Evolutionary conservation across 2,888 invertebrate genomes (phyloP).

Genomic region (Dendrolimus pini): DNA sequence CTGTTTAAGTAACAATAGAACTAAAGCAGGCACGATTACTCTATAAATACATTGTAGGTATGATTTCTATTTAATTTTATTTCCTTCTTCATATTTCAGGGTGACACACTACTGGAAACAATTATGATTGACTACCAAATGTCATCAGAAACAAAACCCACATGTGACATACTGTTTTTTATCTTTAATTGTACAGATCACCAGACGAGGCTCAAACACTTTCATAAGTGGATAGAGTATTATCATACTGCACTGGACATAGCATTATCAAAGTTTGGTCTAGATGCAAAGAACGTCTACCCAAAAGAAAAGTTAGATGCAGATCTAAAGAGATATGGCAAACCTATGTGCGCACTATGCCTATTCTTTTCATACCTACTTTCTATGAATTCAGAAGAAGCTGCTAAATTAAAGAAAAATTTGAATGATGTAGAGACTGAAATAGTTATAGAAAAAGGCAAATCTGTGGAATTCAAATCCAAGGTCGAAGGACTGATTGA

Average conservation of each 20-base stretch:
- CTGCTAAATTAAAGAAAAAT: conserved; percentile 12
- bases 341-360: conserved; percentile 10
- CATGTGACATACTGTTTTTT: conserved; percentile 23
- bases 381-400: conserved; percentile 19
- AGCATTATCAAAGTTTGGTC: conserved; percentile 16
- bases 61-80: too few species aligned
- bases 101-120: conserved; percentile 14
- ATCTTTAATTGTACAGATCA: conserved; percentile 31
- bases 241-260: conserved; percentile 24
- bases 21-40: too few species aligned
- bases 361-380: conserved; percentile 11
- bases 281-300: conserved; percentile 23
- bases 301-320: conserved; percentile 25
- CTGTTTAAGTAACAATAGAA: too few species aligned
- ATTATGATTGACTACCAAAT: conserved; percentile 34
- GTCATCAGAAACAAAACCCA: conserved; percentile 20
- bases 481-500: conserved; percentile 16
- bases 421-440: background rate
- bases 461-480: conserved; percentile 7
- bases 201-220: conserved; percentile 19
- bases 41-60: too few species aligned
- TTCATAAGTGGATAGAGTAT: conserved; percentile 25
- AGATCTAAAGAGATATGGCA: conserved; percentile 26
- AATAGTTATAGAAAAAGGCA: background rate
- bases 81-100: conserved; percentile 15